Base-by-base conservation (phyloP, 2,797 vertebrate species). In the Cetoscarus ocellatus region DNA sequence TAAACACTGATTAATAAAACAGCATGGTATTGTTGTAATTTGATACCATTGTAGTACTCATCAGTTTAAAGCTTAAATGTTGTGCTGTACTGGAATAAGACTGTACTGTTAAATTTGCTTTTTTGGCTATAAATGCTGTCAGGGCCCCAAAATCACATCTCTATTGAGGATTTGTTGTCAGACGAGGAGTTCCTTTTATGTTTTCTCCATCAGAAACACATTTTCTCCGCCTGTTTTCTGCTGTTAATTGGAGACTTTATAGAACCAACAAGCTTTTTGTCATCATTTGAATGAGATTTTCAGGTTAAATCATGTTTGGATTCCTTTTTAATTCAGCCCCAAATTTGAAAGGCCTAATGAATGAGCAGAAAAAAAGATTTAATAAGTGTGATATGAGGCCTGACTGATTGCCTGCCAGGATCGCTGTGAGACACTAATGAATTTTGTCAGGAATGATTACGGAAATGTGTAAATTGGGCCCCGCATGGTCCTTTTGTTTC, bases 371-470 rank as follows among this genome's bases (percentile, higher is more conserved):
- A 80, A n/a, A 70, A 17, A 54, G 75, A 82, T 79, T 70, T 76
- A 85, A 86, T 79, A 75, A 73, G 63, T 56, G 68, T 71, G 69
- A 79, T 73, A 82, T 68, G 79, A 79, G 62, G 74, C 70, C 57
- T 84, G 75, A 89, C 73, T 86, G 75, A 89, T 80, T 86, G 74
- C 76, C 77, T 88, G 76, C 79, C 80, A 77, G 62, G 77, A 55
- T 70, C 50, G 1, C 73, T 44, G 78, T 27, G 0, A 72, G 66
- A 50, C 61, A 44, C 42, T 77, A 86, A 88, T 86, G 47, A 84
- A 78, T 72, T 79, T 78, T 79, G 83, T 81, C 72, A 74, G 67
- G 64, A 35, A 8, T 38, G 60, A 87, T 85, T 70, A 80, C 54
- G 44, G 73, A 85, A 80, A 79, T 15, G 34, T 59, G 59, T 70